Percentiles rank a stretch among this genome's conserved stretches.
These are phyloP conservation scores for Notodonta dromedarius DNA, from an alignment of 2,888 invertebrate genomes.

Conservation along the genomic window DNA sequence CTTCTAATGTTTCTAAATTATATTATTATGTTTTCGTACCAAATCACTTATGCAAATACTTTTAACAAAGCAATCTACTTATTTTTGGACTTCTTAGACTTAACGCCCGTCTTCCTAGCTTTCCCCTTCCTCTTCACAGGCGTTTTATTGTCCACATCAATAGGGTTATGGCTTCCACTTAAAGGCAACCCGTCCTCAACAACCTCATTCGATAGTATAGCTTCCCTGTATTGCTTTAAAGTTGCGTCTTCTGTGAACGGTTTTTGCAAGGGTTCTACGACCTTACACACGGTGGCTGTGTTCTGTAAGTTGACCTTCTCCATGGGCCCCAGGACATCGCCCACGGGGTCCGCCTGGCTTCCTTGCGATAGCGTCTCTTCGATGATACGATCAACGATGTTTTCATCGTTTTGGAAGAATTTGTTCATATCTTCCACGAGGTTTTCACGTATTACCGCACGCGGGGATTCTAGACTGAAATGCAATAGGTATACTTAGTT, in stretches of 20 bases:
- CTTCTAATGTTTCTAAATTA: no score
- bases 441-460: slow-evolving; percentile 43
- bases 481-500: no score
- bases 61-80: slow-evolving; percentile 13
- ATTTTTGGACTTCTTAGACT: slow-evolving; percentile 41
- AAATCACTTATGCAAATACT: slow-evolving; percentile 3
- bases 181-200: slow-evolving; percentile 45
- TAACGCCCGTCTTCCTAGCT: slow-evolving; percentile 38
- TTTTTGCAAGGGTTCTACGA: slow-evolving; percentile 37
- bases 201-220: slow-evolving; percentile 39
- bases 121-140: slow-evolving; percentile 46
- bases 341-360: slow-evolving; percentile 53
- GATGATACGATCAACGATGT: slow-evolving; percentile 54
- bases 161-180: slow-evolving; percentile 51
- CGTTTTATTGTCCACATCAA: slow-evolving; percentile 44
- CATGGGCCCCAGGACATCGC: slow-evolving; percentile 53
- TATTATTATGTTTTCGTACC: background rate
- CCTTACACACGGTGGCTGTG: slow-evolving; percentile 44
- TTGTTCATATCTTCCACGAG: slow-evolving; percentile 44
- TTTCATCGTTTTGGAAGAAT: slow-evolving; percentile 47
- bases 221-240: slow-evolving; percentile 58
- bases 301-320: slow-evolving; percentile 54
- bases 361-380: slow-evolving; percentile 53
- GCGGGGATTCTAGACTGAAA: slow-evolving; percentile 45
- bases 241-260: slow-evolving; percentile 42